Conservation (phyloP, 2,888 invertebrate genomes). For the Drosophila crucigera region DNA sequence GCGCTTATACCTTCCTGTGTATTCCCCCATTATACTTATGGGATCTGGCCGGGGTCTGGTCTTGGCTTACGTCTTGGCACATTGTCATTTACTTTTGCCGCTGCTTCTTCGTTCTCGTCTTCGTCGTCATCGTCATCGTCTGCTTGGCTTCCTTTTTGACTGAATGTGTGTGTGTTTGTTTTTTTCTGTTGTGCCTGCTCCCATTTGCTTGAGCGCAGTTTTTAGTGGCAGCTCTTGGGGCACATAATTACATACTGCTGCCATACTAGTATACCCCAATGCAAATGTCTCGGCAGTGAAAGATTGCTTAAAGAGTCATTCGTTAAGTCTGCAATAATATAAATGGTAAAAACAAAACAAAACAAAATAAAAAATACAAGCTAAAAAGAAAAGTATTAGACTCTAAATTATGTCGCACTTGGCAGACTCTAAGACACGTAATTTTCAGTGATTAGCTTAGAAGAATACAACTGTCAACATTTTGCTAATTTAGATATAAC, state of each 20-base stretch:
- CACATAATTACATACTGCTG: constrained; percentile 68
- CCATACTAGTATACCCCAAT: constrained; percentile 24
- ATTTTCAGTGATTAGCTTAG: not conserved
- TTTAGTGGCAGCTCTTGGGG: constrained; percentile 49
- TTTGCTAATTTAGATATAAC: not conserved
- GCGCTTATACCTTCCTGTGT: constrained; percentile 16
- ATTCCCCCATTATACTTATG: constrained; percentile 12
- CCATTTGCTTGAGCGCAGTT: constrained; percentile 70
- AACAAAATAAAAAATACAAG: constrained; percentile 4
- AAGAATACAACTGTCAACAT: constrained; percentile 1
- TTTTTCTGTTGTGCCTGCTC: constrained; percentile 45
- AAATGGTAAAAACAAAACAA: constrained; percentile 16
- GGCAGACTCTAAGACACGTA: constrained; percentile 16
- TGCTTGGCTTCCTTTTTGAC: constrained; percentile 52
- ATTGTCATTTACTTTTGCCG: constrained; percentile 53
- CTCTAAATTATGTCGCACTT: constrained; percentile 35
- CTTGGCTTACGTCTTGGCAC: constrained; percentile 38
- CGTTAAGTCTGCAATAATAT: constrained; percentile 30
- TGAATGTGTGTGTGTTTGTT: constrained; percentile 12
- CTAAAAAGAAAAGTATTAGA: constrained; percentile 5
- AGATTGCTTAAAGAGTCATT: constrained; percentile 53
- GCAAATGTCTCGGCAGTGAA: constrained; percentile 54
- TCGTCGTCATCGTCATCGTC: constrained; percentile 36
- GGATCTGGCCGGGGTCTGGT: constrained; percentile 10
- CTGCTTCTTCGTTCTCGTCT: constrained; percentile 19